Base-by-base conservation (phyloP, 2,797 vertebrate genomes). In the Okamejei kenojei region DNA sequence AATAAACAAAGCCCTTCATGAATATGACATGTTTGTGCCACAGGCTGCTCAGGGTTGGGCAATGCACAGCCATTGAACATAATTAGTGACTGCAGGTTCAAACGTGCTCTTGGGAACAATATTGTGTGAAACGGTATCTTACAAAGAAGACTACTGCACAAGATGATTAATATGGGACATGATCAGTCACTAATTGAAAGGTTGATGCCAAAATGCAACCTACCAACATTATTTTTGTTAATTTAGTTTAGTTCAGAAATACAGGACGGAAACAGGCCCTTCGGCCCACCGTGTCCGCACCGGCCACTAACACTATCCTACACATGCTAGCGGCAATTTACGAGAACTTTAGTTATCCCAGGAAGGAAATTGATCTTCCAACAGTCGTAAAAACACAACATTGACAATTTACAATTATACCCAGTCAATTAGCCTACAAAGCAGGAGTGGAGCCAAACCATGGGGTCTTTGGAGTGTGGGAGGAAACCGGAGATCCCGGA, bases 21-120 rank as follows among this genome's bases (percentile, higher is more conserved):
- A 90, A 90, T 35, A 54, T 90, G n/a, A 68, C 19, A 71, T 90
- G 71, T 88, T 90, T 68, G 86, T 90, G 3, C 86, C 61, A 73
- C 65, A 90, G 54, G 38, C 11, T 54, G 38, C 15, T 54, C 38
- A 74, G 32, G 21, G 26, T 54, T 38, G 68, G 29, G 45, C 45
- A 45, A 68, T 73, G 35, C 26, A 74, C 65, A 54, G 29, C 54
- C 90, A 17, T 74, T 74, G 45, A 91, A 15, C 90, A 73, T 54
- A 91, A 91, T 74, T 91, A 35, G 5, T 63, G 65, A 86, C 32
- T 88, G 61, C 13, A 32, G 58, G 26, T 54, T 91, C 90, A 26
- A 38, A 91, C 13, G 74, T 38, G 54, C 23, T 74, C 38, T 15
- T 54, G 71, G 10, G 68, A 91, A 74, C 38, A 54, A 91, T 74